Evolutionary conservation across 2,113 vertebrate genomes (phyloP).

Genomic region (Actenoides lindsayi): DNA sequence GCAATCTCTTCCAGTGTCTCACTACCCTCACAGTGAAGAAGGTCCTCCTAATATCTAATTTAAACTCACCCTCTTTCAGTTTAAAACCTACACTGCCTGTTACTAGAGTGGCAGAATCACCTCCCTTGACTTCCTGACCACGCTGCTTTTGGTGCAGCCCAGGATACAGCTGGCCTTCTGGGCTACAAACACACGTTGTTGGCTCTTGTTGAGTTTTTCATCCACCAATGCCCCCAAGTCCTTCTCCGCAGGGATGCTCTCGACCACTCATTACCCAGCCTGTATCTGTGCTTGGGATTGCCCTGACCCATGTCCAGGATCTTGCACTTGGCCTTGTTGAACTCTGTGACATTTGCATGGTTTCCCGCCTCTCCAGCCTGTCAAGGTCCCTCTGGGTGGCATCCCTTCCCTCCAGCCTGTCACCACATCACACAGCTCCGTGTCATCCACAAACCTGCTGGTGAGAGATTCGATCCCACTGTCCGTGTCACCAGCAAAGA

Average conservation of each 20-base stretch:
- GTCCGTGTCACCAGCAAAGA: background rate
- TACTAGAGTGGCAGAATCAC: no score
- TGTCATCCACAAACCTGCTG: background rate
- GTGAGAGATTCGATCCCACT: background rate
- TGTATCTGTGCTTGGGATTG: background rate
- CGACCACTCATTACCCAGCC: background rate
- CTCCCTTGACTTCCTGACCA: background rate
- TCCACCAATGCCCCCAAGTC: background rate
- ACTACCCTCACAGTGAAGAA: background rate
- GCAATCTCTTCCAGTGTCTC: background rate
- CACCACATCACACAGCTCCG: background rate
- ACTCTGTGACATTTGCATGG: background rate
- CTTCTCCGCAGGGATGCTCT: background rate
- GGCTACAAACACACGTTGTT: no score
- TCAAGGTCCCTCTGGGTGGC: no score
- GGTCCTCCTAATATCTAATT: background rate
- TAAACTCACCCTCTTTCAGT: background rate
- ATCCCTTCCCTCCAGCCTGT: background rate
- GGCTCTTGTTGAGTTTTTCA: background rate
- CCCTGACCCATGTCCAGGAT: background rate
- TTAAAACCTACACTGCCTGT: background rate
- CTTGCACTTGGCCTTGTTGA: background rate
- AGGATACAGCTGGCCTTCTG: background rate
- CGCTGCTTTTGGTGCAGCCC: background rate
- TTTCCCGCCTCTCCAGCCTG: background rate